A percentile compares a stretch with the other conserved stretches of the same genome.
Evolutionary conservation across 2,888 invertebrate species (phyloP).

Genomic region (Folsomia manolachei): DNA sequence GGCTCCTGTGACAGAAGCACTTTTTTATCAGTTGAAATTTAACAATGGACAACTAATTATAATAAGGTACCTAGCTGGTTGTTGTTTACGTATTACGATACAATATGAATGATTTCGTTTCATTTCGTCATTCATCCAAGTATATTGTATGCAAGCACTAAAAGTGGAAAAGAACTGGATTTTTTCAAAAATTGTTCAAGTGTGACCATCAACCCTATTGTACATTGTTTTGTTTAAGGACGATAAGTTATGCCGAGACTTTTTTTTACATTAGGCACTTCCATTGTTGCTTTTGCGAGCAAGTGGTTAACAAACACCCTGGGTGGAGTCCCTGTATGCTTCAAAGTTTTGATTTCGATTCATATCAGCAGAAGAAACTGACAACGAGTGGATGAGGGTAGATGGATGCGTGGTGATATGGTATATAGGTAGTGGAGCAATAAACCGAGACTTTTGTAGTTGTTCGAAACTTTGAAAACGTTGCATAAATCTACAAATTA

Average conservation of each 20-base stretch:
- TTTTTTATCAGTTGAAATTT: background rate
- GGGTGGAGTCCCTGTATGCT: conserved; percentile 30
- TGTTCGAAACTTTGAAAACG: background rate
- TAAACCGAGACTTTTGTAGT: conserved; percentile 39
- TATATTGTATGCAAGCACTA: background rate
- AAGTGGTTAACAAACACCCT: conserved; percentile 20
- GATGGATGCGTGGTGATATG: no score
- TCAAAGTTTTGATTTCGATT: background rate
- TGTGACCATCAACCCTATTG: conserved; percentile 3
- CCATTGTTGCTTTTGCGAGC: background rate
- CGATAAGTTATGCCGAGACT: background rate
- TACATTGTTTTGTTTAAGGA: conserved; percentile 6
- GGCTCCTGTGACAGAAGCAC: no score
- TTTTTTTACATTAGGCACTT: no score
- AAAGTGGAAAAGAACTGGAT: conserved; percentile 12
- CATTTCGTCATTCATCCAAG: background rate
- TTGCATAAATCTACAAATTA: background rate
- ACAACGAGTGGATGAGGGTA: no score
- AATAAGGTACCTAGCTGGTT: background rate
- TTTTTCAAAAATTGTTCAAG: conserved; percentile 9
- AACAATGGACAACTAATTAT: background rate
- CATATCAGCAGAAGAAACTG: background rate
- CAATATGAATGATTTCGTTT: background rate
- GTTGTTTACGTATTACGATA: no score
- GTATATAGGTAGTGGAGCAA: conserved; percentile 27